phyloP scores from a whole-genome alignment of 2,797 vertebrate genomes.

The Ispidina lecontei region DNA sequence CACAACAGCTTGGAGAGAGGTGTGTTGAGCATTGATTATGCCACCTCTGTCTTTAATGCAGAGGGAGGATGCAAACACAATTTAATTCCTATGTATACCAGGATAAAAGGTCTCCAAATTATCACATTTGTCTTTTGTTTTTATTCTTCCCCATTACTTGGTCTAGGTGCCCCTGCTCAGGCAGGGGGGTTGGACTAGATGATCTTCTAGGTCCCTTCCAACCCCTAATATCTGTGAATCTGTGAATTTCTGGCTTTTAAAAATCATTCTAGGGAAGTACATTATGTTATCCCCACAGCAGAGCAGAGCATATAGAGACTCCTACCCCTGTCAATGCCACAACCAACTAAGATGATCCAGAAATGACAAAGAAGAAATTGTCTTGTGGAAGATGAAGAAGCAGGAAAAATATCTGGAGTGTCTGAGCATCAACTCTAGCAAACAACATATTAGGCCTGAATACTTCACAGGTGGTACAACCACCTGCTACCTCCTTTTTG shows the following conservation, averaged over 20 bases:
- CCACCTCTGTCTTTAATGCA: constrained; percentile 12
- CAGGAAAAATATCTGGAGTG: neutral
- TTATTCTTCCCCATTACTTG: neutral
- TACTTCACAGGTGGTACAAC: neutral
- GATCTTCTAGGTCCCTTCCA: too few species aligned
- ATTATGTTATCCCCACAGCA: neutral
- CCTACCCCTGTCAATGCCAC: neutral
- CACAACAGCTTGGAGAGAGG: neutral
- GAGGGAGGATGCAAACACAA: neutral
- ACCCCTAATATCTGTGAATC: too few species aligned
- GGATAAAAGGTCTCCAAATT: constrained; percentile 47
- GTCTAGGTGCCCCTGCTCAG: too few species aligned
- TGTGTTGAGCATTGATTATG: neutral
- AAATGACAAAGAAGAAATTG: neutral
- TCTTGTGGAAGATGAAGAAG: neutral
- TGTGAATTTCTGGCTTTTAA: constrained; percentile 5
- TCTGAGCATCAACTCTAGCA: neutral
- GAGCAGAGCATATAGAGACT: neutral
- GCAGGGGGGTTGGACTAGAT: too few species aligned
- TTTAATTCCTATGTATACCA: neutral
- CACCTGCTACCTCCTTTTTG: neutral
- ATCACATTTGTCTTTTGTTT: neutral
- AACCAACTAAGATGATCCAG: neutral
- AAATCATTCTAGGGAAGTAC: neutral
- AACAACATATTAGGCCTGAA: neutral